Evolutionary conservation across 2,888 invertebrate species (phyloP), one percentile per base, ranked within the genome.

Genomic region (Galeruca laticollis): DNA sequence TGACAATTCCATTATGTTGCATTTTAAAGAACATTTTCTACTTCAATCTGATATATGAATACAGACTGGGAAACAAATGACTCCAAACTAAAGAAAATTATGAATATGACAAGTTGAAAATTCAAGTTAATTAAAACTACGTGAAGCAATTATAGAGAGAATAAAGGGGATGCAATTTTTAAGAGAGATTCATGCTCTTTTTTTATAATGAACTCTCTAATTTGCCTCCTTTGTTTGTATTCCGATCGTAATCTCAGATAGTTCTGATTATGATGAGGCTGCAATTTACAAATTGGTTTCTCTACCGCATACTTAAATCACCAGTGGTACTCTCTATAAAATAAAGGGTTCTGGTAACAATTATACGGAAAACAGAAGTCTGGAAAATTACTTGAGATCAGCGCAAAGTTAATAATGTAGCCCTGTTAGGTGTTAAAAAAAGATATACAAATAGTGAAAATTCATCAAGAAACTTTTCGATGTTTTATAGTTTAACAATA

Each of bases 91-190:
- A 37, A 51, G 59, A 57, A 56, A 68, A 61, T 61, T 68, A 43
- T 56, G 37, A 54, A 68, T 47, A 31, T 47, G 18, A 37, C 61
- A 54, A 61, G 37, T 56, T 26, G 15, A 37, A 61, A 52, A 54
- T 68, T 33, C 37, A 52, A 54, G 43, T 43, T 68, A 61, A 68
- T 68, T 68, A 52, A 52, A 61, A 37, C 47, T 37, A 40, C 6
- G 21, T 47, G 52, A 67, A 67, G 60, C 31, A 61, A 61, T 40
- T 60, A 31, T 61, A 61, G 52, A 61, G 33, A 61, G 54, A 61
- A 66, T 66, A 60, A 66, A 59, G 31, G 66, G 40, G 20, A 20
- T 20, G 20, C 20, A 26, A 26, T 26, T 26, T 26, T 15, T 21
- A 26, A 26, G 26, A 6, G 26, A 21, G 21, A n/a, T 54, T 54